Conservation (phyloP, 1,140 invertebrate genomes). For the Phenacoccus solenopsis region DNA sequence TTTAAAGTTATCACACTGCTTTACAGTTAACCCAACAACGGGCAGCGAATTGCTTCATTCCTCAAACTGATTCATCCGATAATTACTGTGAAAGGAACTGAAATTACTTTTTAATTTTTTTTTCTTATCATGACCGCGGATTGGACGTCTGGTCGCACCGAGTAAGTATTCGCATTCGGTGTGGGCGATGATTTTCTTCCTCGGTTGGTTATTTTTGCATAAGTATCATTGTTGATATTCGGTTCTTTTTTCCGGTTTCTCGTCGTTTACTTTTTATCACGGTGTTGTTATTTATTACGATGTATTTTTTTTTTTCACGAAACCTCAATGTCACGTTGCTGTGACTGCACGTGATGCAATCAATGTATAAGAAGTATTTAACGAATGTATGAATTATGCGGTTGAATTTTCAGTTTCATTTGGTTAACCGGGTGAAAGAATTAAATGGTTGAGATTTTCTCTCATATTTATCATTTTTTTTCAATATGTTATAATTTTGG, state of each 20-base stretch:
- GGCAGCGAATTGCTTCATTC: not conserved
- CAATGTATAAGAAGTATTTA: no score
- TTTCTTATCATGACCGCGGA: not conserved
- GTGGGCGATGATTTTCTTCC: not conserved
- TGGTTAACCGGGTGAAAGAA: no score
- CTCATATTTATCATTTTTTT: no score
- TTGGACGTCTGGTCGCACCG: not conserved
- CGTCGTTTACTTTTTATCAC: no score
- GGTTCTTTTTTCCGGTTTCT: not conserved
- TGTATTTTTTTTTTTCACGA: not conserved
- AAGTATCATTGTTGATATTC: not conserved
- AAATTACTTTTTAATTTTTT: slow-evolving; percentile 4
- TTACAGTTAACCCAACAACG: not conserved
- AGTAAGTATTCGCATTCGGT: no score
- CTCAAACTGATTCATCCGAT: not conserved
- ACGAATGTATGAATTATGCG: no score
- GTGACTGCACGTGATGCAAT: no score
- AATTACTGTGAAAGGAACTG: not conserved
- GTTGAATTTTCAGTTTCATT: no score
- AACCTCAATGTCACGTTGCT: not conserved
- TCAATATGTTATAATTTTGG: no score
- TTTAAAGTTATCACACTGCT: slow-evolving; percentile 1
- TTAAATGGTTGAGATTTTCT: no score
- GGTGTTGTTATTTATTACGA: no score
- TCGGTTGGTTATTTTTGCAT: not conserved